Base-by-base conservation (phyloP, 2,113 vertebrate genomes). In the Nothoprocta pentlandii region DNA sequence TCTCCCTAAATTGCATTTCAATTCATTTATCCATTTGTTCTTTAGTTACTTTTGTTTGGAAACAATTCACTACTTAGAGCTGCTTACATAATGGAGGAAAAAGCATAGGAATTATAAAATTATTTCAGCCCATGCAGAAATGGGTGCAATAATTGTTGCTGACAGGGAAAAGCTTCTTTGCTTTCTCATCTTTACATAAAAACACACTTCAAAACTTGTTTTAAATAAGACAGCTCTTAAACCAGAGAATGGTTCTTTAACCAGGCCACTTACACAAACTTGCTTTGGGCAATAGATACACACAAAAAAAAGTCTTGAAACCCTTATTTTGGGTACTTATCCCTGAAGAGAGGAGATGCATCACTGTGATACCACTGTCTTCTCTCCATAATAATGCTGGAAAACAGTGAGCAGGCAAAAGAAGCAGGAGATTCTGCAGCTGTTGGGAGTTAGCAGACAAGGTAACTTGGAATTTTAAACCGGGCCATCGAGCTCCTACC, bases 331-430 rank as follows among this genome's bases (percentile, higher is more conserved):
- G 61, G 61, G 68, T 34, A 19, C 26, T 54, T 36, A 83, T 39
- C 26, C 53, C 46, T 4, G 2, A 63, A 58, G 70, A 89, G 54
- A 53, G 22, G 47, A 92, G 58, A 86, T 69, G n/a, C 13, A 69
- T 39, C 9, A 9, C 23, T 23, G 21, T 8, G 77, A 81, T 6
- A 62, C 23, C 58, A 41, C 26, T 61, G 56, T 53, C 36, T 61
- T 32, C 47, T 81, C 83, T 62, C 2, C 23, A 2, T 0, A 2
- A 2, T 13, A 42, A 70, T 0, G 0, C 25, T 39, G 66, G 9
- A 79, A 84, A 89, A 68, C 54, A 67, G 6, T 2, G 44, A 75
- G 53, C 12, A 87, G 4, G 6, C 84, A 56, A 22, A 62, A 67
- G 63, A 39, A 91, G 36, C 17, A 25, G 34, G 23, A 54, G 46